Conservation (phyloP, 1,140 invertebrate genomes). For the Trinorchestia longiramus region DNA sequence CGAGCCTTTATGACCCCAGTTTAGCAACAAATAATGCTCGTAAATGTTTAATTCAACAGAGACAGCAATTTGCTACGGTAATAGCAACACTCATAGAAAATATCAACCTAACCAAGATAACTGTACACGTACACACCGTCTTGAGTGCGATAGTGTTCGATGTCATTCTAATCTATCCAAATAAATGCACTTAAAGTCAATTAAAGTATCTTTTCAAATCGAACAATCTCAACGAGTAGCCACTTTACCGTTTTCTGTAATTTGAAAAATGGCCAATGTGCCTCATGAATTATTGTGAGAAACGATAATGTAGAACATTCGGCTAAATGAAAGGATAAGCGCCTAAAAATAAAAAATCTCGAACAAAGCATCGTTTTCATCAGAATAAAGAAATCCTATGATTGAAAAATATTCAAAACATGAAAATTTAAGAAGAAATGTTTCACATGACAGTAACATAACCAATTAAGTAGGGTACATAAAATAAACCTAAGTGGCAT, state of each 20-base stretch:
- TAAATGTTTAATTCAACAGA: slow-evolving; percentile 11
- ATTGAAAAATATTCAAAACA: no score
- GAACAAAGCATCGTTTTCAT: no score
- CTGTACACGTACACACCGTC: neutral
- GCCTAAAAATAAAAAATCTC: no score
- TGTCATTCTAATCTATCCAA: neutral
- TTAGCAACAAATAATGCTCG: slow-evolving; percentile 35
- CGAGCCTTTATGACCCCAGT: slow-evolving; percentile 33
- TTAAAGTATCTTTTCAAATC: neutral
- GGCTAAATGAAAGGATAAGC: neutral
- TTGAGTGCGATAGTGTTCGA: neutral
- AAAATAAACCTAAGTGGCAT: neutral
- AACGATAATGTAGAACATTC: neutral
- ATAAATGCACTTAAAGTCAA: neutral
- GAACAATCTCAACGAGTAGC: neutral
- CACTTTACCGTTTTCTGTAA: neutral
- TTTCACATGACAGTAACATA: neutral
- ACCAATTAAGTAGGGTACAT: neutral
- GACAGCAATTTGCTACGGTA: neutral
- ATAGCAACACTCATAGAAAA: neutral
- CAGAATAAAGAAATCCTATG: no score
- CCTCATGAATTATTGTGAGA: neutral
- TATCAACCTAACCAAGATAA: neutral
- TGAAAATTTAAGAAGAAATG: neutral
- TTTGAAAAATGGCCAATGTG: neutral